Conservation (phyloP, 2,888 invertebrate genomes). For the Spicauda simplicius region DNA sequence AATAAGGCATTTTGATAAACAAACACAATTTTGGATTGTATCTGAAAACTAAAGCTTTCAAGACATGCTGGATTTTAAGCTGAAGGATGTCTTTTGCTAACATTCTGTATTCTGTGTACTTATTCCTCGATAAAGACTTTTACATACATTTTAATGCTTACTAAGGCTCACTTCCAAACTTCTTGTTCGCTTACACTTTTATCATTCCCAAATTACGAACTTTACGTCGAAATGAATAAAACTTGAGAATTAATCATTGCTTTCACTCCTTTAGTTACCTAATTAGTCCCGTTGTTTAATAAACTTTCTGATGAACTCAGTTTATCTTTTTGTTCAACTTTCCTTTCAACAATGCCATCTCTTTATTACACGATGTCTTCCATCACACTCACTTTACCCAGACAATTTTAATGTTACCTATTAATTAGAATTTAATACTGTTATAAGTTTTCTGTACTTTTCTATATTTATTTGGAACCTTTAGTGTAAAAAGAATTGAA, state of each 20-base stretch:
- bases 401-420: slow-evolving; percentile 51
- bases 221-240: slow-evolving; percentile 40
- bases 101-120: background rate
- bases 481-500: slow-evolving; percentile 57
- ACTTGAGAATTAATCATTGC: slow-evolving; percentile 38
- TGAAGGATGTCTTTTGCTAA: background rate
- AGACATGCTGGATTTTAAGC: too few relatives aligned
- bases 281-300: slow-evolving; percentile 50
- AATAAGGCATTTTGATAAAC: too few relatives aligned
- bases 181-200: slow-evolving; percentile 2
- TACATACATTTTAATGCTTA: background rate
- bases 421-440: slow-evolving; percentile 37
- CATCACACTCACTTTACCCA: slow-evolving; percentile 53
- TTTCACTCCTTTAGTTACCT: slow-evolving; percentile 48
- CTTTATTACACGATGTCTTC: slow-evolving; percentile 66
- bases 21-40: too few relatives aligned
- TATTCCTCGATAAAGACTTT: background rate
- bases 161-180: background rate
- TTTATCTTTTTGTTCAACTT: slow-evolving; percentile 30
- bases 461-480: slow-evolving; percentile 33
- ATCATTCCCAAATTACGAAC: slow-evolving; percentile 37
- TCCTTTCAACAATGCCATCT: slow-evolving; percentile 44
- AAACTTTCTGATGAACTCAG: slow-evolving; percentile 43
- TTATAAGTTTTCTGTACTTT: slow-evolving; percentile 35
- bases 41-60: too few relatives aligned